phyloP scores from a whole-genome alignment of 1,140 invertebrate species.

The Drosophila eugracilis region DNA sequence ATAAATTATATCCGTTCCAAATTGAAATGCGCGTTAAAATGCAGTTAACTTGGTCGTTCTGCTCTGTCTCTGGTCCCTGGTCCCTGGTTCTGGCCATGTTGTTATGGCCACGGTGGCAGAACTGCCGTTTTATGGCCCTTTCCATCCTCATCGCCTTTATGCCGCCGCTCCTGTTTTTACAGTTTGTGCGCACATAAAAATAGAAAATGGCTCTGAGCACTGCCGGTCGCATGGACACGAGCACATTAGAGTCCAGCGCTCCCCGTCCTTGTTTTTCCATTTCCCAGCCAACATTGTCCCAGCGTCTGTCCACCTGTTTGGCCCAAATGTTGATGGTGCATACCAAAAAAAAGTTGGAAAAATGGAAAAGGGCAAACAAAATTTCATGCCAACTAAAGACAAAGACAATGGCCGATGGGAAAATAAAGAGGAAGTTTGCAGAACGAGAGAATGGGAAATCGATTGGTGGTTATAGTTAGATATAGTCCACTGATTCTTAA shows the following conservation, averaged over 20 bases:
- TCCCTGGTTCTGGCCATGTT: constrained; percentile 64
- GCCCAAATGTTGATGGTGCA: constrained; percentile 68
- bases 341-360: neutral
- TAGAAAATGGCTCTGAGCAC: constrained; percentile 77
- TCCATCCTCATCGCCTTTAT: constrained; percentile 46
- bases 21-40: constrained; percentile 85
- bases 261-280: constrained; percentile 30
- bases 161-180: constrained; percentile 61
- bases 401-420: constrained; percentile 37
- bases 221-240: constrained; percentile 54
- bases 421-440: constrained; percentile 25
- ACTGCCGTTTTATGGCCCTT: constrained; percentile 73
- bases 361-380: neutral
- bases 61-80: constrained; percentile 28
- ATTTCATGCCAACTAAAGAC: constrained; percentile 32
- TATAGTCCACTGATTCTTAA: neutral
- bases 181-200: constrained; percentile 83
- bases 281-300: constrained; percentile 25
- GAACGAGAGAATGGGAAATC: constrained; percentile 1
- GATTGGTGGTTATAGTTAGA: constrained; percentile 9
- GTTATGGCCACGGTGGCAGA: constrained; percentile 71
- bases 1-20: constrained; percentile 85
- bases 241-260: constrained; percentile 71
- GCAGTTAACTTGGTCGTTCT: constrained; percentile 83
- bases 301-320: constrained; percentile 45